Evolutionary conservation across 2,113 vertebrate species (phyloP).

Genomic region (Clarias macrocephalus): DNA sequence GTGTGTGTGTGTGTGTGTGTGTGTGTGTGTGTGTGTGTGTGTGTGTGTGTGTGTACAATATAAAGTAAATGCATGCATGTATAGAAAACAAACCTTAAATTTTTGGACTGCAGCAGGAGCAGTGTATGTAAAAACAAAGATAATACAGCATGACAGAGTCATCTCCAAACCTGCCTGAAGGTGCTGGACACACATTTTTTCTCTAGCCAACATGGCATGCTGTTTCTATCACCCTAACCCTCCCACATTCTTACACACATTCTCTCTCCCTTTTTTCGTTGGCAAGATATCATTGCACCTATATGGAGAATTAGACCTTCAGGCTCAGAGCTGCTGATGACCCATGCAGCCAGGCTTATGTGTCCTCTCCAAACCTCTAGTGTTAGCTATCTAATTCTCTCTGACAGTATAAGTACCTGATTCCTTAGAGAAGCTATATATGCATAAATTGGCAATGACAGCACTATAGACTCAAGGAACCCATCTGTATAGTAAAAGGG

Average conservation of each 20-base stretch:
- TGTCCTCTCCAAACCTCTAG: conserved; percentile 59
- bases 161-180: conserved; percentile 68
- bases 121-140: conserved; percentile 48
- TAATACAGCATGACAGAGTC: conserved; percentile 74
- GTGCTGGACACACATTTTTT: conserved; percentile 61
- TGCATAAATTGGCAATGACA: conserved; percentile 70
- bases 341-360: conserved; percentile 44
- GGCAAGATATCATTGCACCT: conserved; percentile 73
- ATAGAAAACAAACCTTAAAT: not conserved
- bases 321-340: conserved; percentile 61
- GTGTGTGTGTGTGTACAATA: too few species aligned
- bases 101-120: not conserved
- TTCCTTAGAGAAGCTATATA: conserved; percentile 62
- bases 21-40: too few species aligned
- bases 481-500: conserved; percentile 53
- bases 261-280: conserved; percentile 59
- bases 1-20: too few species aligned
- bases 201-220: conserved; percentile 1
- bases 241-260: conserved; percentile 37
- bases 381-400: conserved; percentile 64
- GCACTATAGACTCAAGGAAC: conserved; percentile 67
- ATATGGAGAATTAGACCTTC: conserved; percentile 57
- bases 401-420: conserved; percentile 73
- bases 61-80: too few species aligned
- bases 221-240: conserved; percentile 15